phyloP scores from a whole-genome alignment of 1,140 invertebrate genomes.

The Hypsibius dujardini region DNA sequence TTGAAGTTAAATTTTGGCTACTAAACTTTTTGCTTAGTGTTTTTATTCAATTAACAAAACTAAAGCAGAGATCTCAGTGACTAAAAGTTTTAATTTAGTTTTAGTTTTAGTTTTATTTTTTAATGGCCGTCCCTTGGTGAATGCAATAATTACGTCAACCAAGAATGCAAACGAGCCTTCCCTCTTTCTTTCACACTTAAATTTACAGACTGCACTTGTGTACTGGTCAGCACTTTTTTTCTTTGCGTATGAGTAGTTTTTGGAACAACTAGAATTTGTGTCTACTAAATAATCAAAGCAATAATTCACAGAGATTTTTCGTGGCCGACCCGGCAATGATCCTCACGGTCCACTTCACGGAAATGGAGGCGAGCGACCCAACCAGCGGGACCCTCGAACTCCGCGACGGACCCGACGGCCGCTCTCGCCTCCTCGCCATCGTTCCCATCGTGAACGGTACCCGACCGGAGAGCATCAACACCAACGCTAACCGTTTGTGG shows the following conservation, averaged over 20 bases:
- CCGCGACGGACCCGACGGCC: constrained; percentile 52
- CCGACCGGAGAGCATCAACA: constrained; percentile 61
- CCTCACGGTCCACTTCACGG: constrained; percentile 60
- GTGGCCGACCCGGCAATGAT: constrained; percentile 49
- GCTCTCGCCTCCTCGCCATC: constrained; percentile 46
- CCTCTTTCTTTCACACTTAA: constrained; percentile 4
- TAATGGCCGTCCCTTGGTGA: too few relatives aligned
- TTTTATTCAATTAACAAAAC: too few relatives aligned
- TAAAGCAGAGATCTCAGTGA: too few relatives aligned
- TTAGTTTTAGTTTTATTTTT: too few relatives aligned
- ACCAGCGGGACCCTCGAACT: constrained; percentile 52
- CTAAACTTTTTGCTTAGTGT: too few relatives aligned
- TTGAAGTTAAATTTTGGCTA: too few relatives aligned
- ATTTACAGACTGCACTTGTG: constrained; percentile 20
- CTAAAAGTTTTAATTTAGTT: too few relatives aligned
- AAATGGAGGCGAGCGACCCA: constrained; percentile 52
- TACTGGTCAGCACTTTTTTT: constrained; percentile 20
- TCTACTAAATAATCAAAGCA: too few relatives aligned
- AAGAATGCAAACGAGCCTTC: constrained; percentile 22
- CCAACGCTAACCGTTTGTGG: constrained; percentile 53
- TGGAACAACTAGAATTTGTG: too few relatives aligned
- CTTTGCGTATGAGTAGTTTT: constrained; percentile 21
- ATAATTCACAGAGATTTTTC: constrained; percentile 43
- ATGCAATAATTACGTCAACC: constrained; percentile 21
- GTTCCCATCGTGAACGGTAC: constrained; percentile 45